Percentiles rank a stretch among this genome's conserved stretches.
Evolutionary conservation across 2,888 invertebrate species (phyloP).

Genomic region (Drosophila sordidula): DNA sequence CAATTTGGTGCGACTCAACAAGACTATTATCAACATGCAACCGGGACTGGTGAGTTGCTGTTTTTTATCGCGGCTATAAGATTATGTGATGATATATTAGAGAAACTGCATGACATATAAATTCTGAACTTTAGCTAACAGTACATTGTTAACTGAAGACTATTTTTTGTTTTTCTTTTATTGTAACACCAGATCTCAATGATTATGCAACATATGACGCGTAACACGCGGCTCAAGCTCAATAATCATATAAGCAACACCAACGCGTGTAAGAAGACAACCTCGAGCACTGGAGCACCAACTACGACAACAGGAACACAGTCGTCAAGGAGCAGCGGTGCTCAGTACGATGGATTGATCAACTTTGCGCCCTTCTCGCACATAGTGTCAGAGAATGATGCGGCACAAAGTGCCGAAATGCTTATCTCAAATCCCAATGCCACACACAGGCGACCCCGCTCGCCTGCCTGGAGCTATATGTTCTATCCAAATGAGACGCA

Average conservation of each 20-base stretch:
- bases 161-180: neutral
- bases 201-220: constrained; percentile 88
- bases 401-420: constrained; percentile 95
- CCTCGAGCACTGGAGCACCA: constrained; percentile 81
- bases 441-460: constrained; percentile 93
- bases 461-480: constrained; percentile 98
- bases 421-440: constrained; percentile 92
- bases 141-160: neutral
- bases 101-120: no score
- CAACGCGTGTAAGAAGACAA: constrained; percentile 78
- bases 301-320: constrained; percentile 83
- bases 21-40: constrained; percentile 89
- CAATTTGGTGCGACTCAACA: constrained; percentile 91
- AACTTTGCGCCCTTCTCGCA: constrained; percentile 96
- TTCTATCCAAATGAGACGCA: constrained; percentile 96
- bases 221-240: constrained; percentile 85
- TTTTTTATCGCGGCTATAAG: no score
- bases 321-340: constrained; percentile 80
- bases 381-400: constrained; percentile 92
- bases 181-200: constrained; percentile 81
- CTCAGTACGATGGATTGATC: constrained; percentile 92
- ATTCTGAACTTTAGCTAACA: neutral
- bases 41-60: constrained; percentile 87
- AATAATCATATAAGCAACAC: constrained; percentile 83
- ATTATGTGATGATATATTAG: no score